Conservation (phyloP, 1,140 invertebrate genomes). For the Myzus persicae region DNA sequence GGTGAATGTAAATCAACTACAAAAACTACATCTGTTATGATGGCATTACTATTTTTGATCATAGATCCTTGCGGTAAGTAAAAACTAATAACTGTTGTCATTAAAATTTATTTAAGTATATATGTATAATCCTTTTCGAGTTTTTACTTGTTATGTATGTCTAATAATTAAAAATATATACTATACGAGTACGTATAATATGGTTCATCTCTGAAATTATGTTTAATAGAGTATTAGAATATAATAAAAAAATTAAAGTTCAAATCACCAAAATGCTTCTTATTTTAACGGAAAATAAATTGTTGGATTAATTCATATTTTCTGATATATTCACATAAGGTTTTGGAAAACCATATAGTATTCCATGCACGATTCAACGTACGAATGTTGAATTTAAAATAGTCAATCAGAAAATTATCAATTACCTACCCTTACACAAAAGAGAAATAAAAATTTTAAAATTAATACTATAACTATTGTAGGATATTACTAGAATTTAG, state of each 20-base stretch:
- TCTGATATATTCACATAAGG: neutral
- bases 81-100: neutral
- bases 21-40: neutral
- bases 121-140: neutral
- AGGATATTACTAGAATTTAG: neutral
- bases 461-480: neutral
- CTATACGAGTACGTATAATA: too few relatives aligned
- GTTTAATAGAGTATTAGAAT: neutral
- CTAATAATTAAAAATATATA: neutral
- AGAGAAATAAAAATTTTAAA: neutral
- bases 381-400: conserved; percentile 43
- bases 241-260: neutral
- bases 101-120: neutral
- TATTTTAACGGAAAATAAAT: conserved; percentile 2
- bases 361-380: conserved; percentile 5
- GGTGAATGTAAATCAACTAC: neutral
- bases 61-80: conserved; percentile 39
- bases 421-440: neutral
- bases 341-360: neutral
- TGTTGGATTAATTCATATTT: conserved; percentile 24
- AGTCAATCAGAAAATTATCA: conserved; percentile 35
- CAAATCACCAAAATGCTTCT: neutral
- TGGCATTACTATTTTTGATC: neutral
- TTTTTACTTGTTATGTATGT: neutral
- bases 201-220: neutral